Percentiles rank a stretch among this genome's conserved stretches.
Evolutionary conservation across 2,797 vertebrate genomes (phyloP).

Genomic region (Phalanger gymnotis): DNA sequence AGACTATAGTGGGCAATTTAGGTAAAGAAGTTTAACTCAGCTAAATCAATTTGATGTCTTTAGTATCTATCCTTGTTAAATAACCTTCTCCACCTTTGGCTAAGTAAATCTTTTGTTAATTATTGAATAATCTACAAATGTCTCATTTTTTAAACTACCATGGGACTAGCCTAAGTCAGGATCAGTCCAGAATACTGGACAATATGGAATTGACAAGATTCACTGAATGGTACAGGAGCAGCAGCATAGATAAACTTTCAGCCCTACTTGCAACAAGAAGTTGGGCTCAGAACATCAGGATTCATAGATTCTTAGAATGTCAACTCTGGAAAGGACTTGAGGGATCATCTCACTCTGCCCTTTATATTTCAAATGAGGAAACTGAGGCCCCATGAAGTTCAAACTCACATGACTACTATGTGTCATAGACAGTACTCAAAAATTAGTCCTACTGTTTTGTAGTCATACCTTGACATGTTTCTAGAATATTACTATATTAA

Average conservation of each 20-base stretch:
- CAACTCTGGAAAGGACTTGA: neutral
- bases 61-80: neutral
- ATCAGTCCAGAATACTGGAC: neutral
- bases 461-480: neutral
- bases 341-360: neutral
- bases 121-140: neutral
- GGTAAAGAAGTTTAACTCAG: neutral
- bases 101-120: neutral
- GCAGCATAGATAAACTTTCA: neutral
- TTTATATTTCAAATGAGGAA: neutral
- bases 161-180: neutral
- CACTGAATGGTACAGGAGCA: neutral
- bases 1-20: neutral
- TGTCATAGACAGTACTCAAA: neutral
- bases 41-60: neutral
- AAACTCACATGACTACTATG: neutral
- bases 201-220: neutral
- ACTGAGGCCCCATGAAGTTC: neutral
- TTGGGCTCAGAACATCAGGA: neutral
- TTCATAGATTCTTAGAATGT: neutral
- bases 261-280: neutral
- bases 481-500: neutral
- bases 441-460: neutral
- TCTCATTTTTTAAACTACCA: neutral
- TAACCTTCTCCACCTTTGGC: neutral